Base-by-base conservation (phyloP, 2,888 invertebrate species). In the Argynnis bischoffii region DNA sequence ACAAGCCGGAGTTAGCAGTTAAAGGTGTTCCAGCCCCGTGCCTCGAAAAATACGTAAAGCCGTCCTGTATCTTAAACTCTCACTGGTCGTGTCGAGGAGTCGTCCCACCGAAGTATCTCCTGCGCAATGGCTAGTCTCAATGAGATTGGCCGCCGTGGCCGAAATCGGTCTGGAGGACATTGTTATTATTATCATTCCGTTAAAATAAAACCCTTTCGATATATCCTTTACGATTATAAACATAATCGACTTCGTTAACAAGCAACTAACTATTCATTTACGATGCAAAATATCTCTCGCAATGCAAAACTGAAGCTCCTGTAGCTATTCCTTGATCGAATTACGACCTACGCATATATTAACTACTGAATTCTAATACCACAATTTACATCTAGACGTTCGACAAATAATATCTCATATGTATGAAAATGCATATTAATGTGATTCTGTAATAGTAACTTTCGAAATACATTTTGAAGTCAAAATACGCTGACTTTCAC, bases 221-320 rank as follows among this genome's bases (percentile, higher is more conserved):
- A 14, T n/a, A 16, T 51, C 6, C 35, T 48, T 63, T 55, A 65
- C 57, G 26, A 64, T 63, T 61, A 26, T 14, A 46, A 61, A 61
- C 46, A 63, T 65, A 66, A 55, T 65, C 63, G 35, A 65, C 63
- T 66, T 64, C 47, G 68, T 70, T 70, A 70, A 68, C 63, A 46
- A 57, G 50, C 63, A 56, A 26, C 53, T 65, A 35, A 53, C 63
- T 63, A 48, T 60, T 65, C 50, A 57, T 61, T 63, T 67, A 66
- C 59, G 54, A 72, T 67, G 69, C 60, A 72, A 72, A 69, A 66
- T 69, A 60, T 63, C 60, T 51, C 63, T 65, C 56, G 67, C 68
- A 67, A 67, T 72, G 69, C 67, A 72, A 67, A 69, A 66, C 64
- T 69, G 60, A 69, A 65, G 65, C 66, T 67, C 72, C 69, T 53